A percentile compares a stretch with the other conserved stretches of the same genome.
phyloP scores from a whole-genome alignment of 2,113 vertebrate genomes.

The Hemibagrus wyckioides region DNA sequence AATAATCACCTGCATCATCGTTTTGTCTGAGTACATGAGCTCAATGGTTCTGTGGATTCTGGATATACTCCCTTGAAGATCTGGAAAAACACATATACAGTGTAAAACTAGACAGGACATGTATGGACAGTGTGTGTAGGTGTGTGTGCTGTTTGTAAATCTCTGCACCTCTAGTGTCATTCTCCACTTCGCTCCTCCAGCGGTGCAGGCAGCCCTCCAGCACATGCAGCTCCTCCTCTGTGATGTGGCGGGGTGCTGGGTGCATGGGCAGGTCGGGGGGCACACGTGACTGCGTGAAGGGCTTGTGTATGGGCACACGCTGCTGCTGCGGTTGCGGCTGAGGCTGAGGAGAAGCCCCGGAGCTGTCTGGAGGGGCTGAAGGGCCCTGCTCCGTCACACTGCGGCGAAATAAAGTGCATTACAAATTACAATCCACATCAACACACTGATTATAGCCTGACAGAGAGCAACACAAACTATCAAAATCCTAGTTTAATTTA shows the following conservation, averaged over 20 bases:
- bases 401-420: slow-evolving; percentile 23
- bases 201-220: slow-evolving; percentile 94
- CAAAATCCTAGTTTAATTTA: not conserved
- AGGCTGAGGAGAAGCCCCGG: slow-evolving; percentile 67
- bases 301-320: slow-evolving; percentile 89
- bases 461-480: not conserved
- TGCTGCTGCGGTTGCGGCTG: slow-evolving; percentile 49
- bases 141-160: not conserved
- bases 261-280: slow-evolving; percentile 95
- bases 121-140: not conserved
- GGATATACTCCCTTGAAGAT: slow-evolving; percentile 94
- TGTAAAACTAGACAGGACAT: not conserved
- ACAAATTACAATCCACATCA: not conserved
- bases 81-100: slow-evolving; percentile 62
- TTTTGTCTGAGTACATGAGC: slow-evolving; percentile 97
- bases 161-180: slow-evolving; percentile 86
- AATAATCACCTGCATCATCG: slow-evolving; percentile 91
- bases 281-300: slow-evolving; percentile 94
- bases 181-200: slow-evolving; percentile 98
- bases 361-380: slow-evolving; percentile 74
- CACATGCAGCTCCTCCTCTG: slow-evolving; percentile 90
- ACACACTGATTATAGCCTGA: not conserved
- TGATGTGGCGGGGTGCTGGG: slow-evolving; percentile 92
- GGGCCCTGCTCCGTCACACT: slow-evolving; percentile 84
- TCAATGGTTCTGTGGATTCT: slow-evolving; percentile 97